Conservation (phyloP, 2,113 vertebrate species). For the Odontophorus gujanensis region DNA sequence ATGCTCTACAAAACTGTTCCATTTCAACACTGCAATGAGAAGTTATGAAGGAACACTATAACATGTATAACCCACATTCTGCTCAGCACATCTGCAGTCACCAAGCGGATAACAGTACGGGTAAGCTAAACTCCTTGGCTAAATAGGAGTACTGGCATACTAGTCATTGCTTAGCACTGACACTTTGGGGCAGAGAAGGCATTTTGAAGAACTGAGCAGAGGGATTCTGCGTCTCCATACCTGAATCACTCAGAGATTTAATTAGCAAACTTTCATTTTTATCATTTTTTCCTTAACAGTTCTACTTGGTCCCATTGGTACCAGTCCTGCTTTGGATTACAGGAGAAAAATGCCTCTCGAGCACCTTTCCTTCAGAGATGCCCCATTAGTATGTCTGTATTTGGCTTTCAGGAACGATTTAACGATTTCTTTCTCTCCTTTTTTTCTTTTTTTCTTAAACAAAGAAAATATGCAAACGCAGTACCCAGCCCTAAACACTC, state of each 20-base stretch:
- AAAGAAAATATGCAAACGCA: not conserved
- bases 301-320: not conserved
- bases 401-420: not conserved
- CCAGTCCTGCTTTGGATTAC: not conserved
- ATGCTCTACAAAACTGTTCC: not conserved
- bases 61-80: not conserved
- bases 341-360: not conserved
- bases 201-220: not conserved
- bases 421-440: not conserved
- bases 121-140: not conserved
- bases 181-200: not conserved
- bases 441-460: not conserved
- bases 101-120: not conserved
- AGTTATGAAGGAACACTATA: not conserved
- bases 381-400: rapidly evolving
- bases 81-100: not conserved
- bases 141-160: not conserved
- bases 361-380: not conserved
- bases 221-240: not conserved
- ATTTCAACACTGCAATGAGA: not conserved
- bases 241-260: not conserved
- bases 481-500: not conserved
- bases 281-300: not conserved
- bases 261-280: not conserved
- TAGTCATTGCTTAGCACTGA: not conserved